phyloP scores from a whole-genome alignment of 2,888 invertebrate species.

The Helobdella robusta region DNA sequence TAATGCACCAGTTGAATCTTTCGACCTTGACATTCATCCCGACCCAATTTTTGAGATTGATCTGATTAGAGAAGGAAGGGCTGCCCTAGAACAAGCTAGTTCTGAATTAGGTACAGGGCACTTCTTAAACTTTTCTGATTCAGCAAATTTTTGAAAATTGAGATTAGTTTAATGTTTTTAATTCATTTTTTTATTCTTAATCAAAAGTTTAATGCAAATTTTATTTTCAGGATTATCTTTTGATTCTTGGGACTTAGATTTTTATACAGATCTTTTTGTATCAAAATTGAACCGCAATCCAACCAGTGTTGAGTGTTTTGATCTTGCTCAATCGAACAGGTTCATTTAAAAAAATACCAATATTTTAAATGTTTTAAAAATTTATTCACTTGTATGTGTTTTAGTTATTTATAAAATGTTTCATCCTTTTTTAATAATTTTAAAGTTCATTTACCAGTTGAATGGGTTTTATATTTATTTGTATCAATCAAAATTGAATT shows the following conservation, averaged over 20 bases:
- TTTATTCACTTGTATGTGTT: neutral
- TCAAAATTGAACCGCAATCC: slow-evolving; percentile 77
- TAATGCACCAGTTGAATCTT: slow-evolving; percentile 54
- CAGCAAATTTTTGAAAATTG: neutral
- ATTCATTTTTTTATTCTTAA: neutral
- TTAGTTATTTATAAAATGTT: neutral
- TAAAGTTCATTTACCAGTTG: neutral
- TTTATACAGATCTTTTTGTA: slow-evolving; percentile 75
- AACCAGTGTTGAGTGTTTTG: slow-evolving; percentile 92
- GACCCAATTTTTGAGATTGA: slow-evolving; percentile 76
- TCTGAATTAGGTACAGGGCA: slow-evolving; percentile 59
- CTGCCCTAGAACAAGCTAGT: slow-evolving; percentile 73
- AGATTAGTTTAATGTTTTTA: neutral
- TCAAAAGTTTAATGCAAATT: neutral
- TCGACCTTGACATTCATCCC: slow-evolving; percentile 54
- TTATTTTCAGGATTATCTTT: slow-evolving; percentile 64
- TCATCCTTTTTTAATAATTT: neutral
- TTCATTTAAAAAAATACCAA: slow-evolving; percentile 33
- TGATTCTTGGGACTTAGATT: slow-evolving; percentile 81
- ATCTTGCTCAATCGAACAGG: slow-evolving; percentile 89
- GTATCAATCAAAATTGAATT: neutral
- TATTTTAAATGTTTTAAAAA: neutral
- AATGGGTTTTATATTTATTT: neutral
- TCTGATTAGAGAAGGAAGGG: slow-evolving; percentile 64
- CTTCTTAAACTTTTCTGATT: neutral